Evolutionary conservation across 2,113 vertebrate species (phyloP).

Genomic region (Gymnocephalus cernua): DNA sequence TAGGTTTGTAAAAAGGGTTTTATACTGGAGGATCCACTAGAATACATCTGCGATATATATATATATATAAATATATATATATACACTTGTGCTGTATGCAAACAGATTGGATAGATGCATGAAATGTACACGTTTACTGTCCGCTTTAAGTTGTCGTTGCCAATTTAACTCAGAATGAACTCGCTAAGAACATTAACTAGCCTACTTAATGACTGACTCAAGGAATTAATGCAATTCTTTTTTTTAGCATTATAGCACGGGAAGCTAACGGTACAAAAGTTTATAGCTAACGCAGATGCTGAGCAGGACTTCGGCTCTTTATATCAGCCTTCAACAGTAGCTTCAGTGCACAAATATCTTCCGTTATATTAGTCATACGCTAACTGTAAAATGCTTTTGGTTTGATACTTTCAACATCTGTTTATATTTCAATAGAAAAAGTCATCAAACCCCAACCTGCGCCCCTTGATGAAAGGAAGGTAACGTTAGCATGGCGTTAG

Average conservation of each 20-base stretch:
- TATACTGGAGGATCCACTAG: too few relatives aligned
- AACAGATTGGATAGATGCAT: not conserved
- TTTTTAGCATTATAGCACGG: not conserved
- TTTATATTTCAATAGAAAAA: not conserved
- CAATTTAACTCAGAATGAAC: not conserved
- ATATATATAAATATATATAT: too few relatives aligned
- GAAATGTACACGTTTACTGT: not conserved
- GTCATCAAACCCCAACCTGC: not conserved
- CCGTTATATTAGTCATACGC: constrained; percentile 18
- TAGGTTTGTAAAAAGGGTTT: not conserved
- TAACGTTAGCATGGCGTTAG: constrained; percentile 52
- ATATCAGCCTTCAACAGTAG: constrained; percentile 9
- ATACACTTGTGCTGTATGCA: not conserved
- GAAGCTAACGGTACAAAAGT: not conserved
- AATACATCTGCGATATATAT: too few relatives aligned
- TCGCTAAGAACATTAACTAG: not conserved
- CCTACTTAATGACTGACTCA: not conserved
- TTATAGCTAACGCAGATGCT: not conserved
- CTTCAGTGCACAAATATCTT: not conserved
- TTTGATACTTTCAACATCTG: not conserved
- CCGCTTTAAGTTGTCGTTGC: not conserved
- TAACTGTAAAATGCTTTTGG: constrained; percentile 16
- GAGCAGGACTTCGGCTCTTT: not conserved
- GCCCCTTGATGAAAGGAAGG: constrained; percentile 59
- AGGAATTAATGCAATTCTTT: not conserved